Percentiles rank a stretch among this genome's conserved stretches.
Conservation (phyloP, 2,113 vertebrate genomes). For the Chinchilla lanigera region DNA sequence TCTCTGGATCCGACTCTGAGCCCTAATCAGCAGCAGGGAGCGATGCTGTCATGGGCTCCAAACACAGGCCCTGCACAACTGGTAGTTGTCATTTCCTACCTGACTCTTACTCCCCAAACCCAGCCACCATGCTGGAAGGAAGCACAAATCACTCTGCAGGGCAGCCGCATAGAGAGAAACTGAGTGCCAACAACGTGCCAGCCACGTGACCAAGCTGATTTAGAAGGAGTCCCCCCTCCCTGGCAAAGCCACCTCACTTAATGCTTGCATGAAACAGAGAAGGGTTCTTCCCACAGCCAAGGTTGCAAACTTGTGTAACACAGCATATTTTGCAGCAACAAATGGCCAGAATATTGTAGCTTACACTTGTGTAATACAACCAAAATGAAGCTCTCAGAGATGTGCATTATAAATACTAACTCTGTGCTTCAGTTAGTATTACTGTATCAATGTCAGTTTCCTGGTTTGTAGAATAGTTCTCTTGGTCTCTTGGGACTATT, state of each 20-base stretch:
- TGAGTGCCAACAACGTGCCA: neutral
- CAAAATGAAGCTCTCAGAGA: neutral
- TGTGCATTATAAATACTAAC: neutral
- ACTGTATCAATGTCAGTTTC: neutral
- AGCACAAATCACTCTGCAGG: neutral
- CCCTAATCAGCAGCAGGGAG: neutral
- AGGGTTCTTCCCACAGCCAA: fast-evolving
- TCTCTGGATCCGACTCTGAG: neutral
- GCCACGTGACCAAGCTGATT: too few species aligned
- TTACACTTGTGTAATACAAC: neutral
- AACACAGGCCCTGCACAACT: neutral
- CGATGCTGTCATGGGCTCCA: fast-evolving
- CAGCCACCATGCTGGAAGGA: neutral
- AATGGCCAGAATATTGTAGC: neutral
- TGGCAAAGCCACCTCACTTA: neutral
- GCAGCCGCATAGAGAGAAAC: neutral
- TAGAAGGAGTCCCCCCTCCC: neutral
- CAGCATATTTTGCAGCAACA: neutral
- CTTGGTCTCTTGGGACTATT: fast-evolving
- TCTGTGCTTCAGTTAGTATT: neutral
- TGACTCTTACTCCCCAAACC: neutral
- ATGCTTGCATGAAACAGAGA: neutral
- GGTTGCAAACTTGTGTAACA: neutral
- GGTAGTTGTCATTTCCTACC: neutral
- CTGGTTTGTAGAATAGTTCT: neutral